Percentiles rank a stretch among this genome's conserved stretches.
Conservation (phyloP, 53 echinoderm and acorn worm genomes). For the Echinarachnius parma region DNA sequence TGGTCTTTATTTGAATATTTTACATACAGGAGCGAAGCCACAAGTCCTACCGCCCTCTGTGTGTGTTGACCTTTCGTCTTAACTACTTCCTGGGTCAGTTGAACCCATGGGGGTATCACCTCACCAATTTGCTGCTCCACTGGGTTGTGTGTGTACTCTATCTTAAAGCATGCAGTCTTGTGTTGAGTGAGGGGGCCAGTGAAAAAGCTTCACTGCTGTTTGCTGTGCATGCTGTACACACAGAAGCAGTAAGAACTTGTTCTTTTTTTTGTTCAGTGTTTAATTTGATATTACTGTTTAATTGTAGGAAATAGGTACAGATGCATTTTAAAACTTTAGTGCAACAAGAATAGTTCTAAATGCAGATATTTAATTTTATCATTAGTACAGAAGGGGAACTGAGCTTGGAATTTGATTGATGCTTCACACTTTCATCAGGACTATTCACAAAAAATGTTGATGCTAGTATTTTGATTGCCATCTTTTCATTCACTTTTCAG, state of each 20-base stretch:
- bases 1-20: background rate
- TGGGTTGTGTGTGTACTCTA: slow-evolving; percentile 49
- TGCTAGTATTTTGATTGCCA: too few relatives aligned
- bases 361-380: too few relatives aligned
- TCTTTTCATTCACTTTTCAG: too few relatives aligned
- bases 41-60: slow-evolving; percentile 83
- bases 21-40: slow-evolving; percentile 53
- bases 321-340: background rate
- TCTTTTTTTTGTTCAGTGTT: too few relatives aligned
- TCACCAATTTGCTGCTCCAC: slow-evolving; percentile 64
- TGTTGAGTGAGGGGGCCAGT: slow-evolving; percentile 45
- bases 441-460: too few relatives aligned
- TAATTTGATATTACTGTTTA: too few relatives aligned
- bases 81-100: slow-evolving; percentile 65
- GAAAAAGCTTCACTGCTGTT: slow-evolving; percentile 66
- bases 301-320: too few relatives aligned
- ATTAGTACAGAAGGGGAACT: too few relatives aligned
- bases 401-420: too few relatives aligned
- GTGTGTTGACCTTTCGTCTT: slow-evolving; percentile 69
- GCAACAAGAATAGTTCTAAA: background rate
- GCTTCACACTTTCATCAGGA: too few relatives aligned
- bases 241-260: slow-evolving; percentile 37
- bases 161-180: slow-evolving; percentile 44
- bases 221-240: slow-evolving; percentile 55
- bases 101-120: slow-evolving; percentile 74